phyloP scores from a whole-genome alignment of 2,888 invertebrate species.

The Monopis laevigella region DNA sequence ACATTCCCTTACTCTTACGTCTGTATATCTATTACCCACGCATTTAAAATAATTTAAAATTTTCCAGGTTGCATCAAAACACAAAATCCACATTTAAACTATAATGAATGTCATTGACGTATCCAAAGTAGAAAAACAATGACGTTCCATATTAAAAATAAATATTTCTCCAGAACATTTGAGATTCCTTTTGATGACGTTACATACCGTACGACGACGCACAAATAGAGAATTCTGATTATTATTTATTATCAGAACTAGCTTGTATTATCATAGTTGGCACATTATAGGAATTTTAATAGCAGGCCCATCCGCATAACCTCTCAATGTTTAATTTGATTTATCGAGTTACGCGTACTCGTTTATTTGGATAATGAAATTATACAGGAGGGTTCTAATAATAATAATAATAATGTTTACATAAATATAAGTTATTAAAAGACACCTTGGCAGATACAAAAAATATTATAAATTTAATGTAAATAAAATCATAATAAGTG shows the following conservation, averaged over 20 bases:
- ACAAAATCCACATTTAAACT: too few relatives aligned
- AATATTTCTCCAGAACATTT: too few relatives aligned
- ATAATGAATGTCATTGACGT: too few relatives aligned
- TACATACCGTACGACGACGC: too few relatives aligned
- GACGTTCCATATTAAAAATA: too few relatives aligned
- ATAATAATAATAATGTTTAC: neutral
- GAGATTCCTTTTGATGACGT: too few relatives aligned
- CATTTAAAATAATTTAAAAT: too few relatives aligned
- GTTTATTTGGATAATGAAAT: constrained; percentile 13
- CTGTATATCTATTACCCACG: too few relatives aligned
- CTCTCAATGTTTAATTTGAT: constrained; percentile 48
- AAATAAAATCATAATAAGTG: too few relatives aligned
- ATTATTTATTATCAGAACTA: constrained; percentile 32
- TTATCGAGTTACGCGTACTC: constrained; percentile 39
- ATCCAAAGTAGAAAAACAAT: too few relatives aligned
- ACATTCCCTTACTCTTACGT: too few relatives aligned
- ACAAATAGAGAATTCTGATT: constrained; percentile 25
- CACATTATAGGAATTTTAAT: constrained; percentile 55
- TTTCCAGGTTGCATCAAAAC: too few relatives aligned
- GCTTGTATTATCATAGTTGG: constrained; percentile 40
- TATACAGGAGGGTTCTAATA: neutral
- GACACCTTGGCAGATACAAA: neutral
- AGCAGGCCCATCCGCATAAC: constrained; percentile 50
- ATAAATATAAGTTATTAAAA: neutral
- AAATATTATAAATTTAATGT: neutral